Evolutionary conservation across 2,888 invertebrate species (phyloP).

Genomic region (Chironomus tentans): DNA sequence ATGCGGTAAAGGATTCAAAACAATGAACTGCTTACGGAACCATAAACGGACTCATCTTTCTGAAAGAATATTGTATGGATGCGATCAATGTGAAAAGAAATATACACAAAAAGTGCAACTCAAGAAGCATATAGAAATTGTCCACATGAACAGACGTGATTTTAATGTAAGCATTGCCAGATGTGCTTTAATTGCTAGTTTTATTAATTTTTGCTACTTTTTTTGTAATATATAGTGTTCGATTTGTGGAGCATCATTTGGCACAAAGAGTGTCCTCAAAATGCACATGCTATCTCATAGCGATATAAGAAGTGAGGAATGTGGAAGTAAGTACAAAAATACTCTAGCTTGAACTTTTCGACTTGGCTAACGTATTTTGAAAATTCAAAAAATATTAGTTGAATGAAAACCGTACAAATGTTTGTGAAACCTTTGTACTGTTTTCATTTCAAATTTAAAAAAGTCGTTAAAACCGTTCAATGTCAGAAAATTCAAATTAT

Average conservation of each 20-base stretch:
- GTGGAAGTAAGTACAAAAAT: not conserved
- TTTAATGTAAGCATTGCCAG: not conserved
- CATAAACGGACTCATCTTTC: slow-evolving; percentile 7
- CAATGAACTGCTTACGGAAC: slow-evolving; percentile 15
- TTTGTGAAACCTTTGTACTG: too few relatives aligned
- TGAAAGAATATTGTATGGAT: not conserved
- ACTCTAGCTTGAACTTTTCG: too few relatives aligned
- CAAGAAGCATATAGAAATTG: slow-evolving; percentile 18
- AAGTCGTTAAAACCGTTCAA: too few relatives aligned
- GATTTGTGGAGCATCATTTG: slow-evolving; percentile 12
- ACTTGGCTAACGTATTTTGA: too few relatives aligned
- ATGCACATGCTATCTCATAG: slow-evolving; percentile 6
- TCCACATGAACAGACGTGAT: slow-evolving; percentile 6
- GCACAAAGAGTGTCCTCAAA: slow-evolving; percentile 9
- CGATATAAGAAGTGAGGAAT: not conserved
- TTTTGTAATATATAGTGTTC: not conserved
- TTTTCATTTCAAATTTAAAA: too few relatives aligned
- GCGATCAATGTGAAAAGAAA: slow-evolving; percentile 15
- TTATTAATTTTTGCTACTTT: not conserved
- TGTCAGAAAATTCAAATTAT: not conserved
- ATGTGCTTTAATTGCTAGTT: not conserved
- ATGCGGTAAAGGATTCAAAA: slow-evolving; percentile 10
- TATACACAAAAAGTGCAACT: slow-evolving; percentile 21
- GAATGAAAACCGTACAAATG: too few relatives aligned
- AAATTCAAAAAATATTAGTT: too few relatives aligned